Conservation (phyloP, 2,888 invertebrate genomes). For the Ceramica pisi region DNA sequence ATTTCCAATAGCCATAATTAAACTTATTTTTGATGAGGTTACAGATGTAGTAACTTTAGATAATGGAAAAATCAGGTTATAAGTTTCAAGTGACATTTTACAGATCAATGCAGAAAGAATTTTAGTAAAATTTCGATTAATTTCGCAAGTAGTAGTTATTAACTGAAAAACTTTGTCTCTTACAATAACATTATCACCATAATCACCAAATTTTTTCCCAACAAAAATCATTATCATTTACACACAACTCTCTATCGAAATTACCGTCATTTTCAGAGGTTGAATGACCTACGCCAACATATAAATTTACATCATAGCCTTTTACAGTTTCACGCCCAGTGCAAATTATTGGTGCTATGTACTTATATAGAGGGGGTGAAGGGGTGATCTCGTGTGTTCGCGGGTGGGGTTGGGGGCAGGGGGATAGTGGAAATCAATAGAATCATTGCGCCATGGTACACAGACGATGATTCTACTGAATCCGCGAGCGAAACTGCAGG, state of each 20-base stretch:
- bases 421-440: slow-evolving; percentile 86
- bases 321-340: slow-evolving; percentile 66
- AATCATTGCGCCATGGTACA: slow-evolving; percentile 84
- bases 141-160: too few species aligned
- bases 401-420: slow-evolving; percentile 61
- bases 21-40: background rate
- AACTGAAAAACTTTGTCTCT: background rate
- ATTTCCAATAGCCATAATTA: background rate
- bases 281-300: slow-evolving; percentile 67
- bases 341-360: slow-evolving; percentile 68
- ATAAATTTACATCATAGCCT: slow-evolving; percentile 58
- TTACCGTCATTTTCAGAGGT: slow-evolving; percentile 55
- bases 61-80: background rate
- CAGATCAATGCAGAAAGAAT: background rate
- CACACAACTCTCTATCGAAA: slow-evolving; percentile 21
- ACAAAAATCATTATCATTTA: background rate
- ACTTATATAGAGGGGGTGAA: slow-evolving; percentile 62
- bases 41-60: background rate
- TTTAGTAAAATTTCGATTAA: background rate
- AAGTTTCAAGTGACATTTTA: background rate
- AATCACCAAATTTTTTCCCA: fast-evolving
- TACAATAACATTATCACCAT: background rate
- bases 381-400: slow-evolving; percentile 67
- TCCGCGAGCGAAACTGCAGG: slow-evolving; percentile 51
- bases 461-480: slow-evolving; percentile 77